Evolutionary conservation across 2,888 invertebrate genomes (phyloP), one percentile per base, ranked within the genome.

Genomic region (Heteropelma amictum): DNA sequence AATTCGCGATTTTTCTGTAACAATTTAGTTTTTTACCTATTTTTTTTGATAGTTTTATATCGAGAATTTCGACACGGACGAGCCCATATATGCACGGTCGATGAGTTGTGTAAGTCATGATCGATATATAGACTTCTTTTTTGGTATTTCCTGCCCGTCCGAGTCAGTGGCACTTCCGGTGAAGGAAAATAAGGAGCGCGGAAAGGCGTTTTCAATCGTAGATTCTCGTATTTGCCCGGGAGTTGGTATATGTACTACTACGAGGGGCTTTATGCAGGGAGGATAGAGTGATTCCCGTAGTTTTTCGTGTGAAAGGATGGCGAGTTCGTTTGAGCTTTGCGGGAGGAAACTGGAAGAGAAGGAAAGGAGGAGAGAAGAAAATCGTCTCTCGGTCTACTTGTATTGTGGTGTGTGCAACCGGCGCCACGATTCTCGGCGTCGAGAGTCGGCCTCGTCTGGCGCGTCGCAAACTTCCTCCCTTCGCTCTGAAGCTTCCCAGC

Each of bases 391-490:
- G 45, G 21, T 58, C 12, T 10, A 12, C 17, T 14, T 54, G 1
- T 28, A 51, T 73, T 42, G 42, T 58, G 64, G 63, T 8, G 14
- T 42, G 56, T 64, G 64, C 8, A 53, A 69, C 64, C 80, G 84
- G 84, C 84, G 82, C 83, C 83, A 76, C 81, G 83, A 82, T 79
- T 82, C 80, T 81, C 80, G 82, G 78, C 82, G 78, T 81, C 81
- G 77, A 71, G 12, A 54, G 45, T 54, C 47, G 45, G 61, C 47
- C 61, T 73, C 68, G 82, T 82, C 82, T 80, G 79, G 54, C 74
- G 77, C 72, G 77, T 67, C 78, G 80, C 77, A 83, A 84, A 85
- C 81, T 84, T 83, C 72, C 80, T 72, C n/a, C n/a, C n/a, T n/a
- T n/a, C 82, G 80, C 82, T 84, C 81, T 82, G 81, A 82, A 83